Evolutionary conservation across 2,113 vertebrate species (phyloP), one percentile per base, ranked within the genome.

Genomic region (Notarius lentiginosus): DNA sequence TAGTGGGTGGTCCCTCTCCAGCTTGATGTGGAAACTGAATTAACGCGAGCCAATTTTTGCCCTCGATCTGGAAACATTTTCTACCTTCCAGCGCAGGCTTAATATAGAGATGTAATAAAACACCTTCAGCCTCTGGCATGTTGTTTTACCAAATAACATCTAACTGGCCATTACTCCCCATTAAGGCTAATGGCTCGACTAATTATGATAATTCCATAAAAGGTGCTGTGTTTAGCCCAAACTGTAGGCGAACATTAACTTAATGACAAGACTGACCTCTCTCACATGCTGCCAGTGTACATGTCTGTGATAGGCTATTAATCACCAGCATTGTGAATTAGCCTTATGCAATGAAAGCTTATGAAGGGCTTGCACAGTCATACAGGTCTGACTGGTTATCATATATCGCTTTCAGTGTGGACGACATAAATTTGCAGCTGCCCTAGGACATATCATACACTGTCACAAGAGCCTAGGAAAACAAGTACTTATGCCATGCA

Each of bases 131-230:
- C 92, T 93, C 92, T 95, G 85, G 92, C 89, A 87, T 94, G 90
- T 96, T 95, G 94, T 96, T 95, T 94, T 93, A 95, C 94, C 93
- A 96, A 95, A 95, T 95, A 95, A 93, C 95, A 96, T 96, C 94
- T 96, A 95, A 95, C 94, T 93, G 94, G 93, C 96, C 95, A 96
- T 97, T 96, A 97, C 94, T 95, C 94, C 95, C 95, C 93, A 94
- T 96, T 96, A 96, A 94, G 93, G 90, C 95, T 97, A 96, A 96
- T 93, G 94, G 93, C 89, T 89, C 53, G 87, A 91, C 95, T 97
- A 95, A 96, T 97, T 97, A 96, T 95, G 92, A 92, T 94, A 92
- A 94, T 95, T 94, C 94, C 94, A 95, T 97, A 95, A 96, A 96
- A 96, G 94, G 91, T 93, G 91, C 94, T 92, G 93, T 94, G 94